These are phyloP conservation scores for Diabrotica balteata DNA, from an alignment of 2,888 invertebrate species.

Conservation along the genomic window DNA sequence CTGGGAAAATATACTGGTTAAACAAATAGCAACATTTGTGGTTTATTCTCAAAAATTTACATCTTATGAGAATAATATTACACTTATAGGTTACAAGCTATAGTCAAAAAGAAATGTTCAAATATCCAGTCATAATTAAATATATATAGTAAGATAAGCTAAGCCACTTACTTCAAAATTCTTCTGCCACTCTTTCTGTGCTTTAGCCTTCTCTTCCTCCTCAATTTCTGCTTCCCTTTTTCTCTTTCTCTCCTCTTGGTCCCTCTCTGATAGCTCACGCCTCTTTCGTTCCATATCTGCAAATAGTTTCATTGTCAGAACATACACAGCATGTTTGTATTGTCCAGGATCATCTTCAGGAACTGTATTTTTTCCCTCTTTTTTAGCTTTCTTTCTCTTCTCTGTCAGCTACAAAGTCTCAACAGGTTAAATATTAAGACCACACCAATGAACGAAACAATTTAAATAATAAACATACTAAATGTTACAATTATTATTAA, in stretches of 20 bases:
- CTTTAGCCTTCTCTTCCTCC: constrained; percentile 86
- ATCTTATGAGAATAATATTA: no score
- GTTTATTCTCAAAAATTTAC: no score
- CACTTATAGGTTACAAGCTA: no score
- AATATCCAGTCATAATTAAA: no score
- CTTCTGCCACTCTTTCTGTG: constrained; percentile 97
- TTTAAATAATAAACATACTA: no score
- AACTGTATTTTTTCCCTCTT: constrained; percentile 85
- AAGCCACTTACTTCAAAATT: constrained; percentile 84
- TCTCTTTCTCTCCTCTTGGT: constrained; percentile 91
- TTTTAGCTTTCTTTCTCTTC: constrained; percentile 92
- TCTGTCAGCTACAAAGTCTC: constrained; percentile 76
- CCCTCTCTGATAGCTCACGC: constrained; percentile 85
- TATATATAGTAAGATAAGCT: not conserved
- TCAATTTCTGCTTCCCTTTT: constrained; percentile 94
- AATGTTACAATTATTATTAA: no score
- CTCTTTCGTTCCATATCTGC: constrained; percentile 96
- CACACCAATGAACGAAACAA: constrained; percentile 9
- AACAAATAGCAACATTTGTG: no score
- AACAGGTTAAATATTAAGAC: constrained; percentile 20
- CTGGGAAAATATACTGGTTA: no score
- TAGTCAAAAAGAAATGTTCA: no score
- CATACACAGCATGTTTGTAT: constrained; percentile 92
- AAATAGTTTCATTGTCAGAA: constrained; percentile 96
- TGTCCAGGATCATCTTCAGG: constrained; percentile 88